These are phyloP conservation scores for Procambarus virginalis DNA, from an alignment of 1,140 invertebrate species.

Conservation along the genomic window DNA sequence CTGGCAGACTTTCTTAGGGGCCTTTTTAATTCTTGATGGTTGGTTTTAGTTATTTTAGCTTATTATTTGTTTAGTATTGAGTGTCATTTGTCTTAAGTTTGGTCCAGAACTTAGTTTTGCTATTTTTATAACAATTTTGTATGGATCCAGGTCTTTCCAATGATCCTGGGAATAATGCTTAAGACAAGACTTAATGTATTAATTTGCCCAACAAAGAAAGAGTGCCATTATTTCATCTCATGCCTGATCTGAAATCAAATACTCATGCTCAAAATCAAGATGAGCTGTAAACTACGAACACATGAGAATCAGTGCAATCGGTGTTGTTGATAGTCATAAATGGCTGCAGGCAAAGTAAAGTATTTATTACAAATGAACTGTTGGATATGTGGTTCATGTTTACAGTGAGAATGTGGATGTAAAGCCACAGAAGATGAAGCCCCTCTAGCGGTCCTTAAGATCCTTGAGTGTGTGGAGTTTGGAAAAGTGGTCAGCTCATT, in stretches of 20 bases:
- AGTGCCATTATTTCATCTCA: slow-evolving; percentile 55
- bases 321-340: slow-evolving; percentile 18
- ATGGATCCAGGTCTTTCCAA: slow-evolving; percentile 38
- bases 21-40: slow-evolving; percentile 68
- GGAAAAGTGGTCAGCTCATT: slow-evolving; percentile 65
- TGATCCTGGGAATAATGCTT: slow-evolving; percentile 15
- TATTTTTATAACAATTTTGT: slow-evolving; percentile 51
- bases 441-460: slow-evolving; percentile 25
- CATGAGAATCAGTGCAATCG: slow-evolving; percentile 11
- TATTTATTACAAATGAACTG: slow-evolving; percentile 13
- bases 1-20: slow-evolving; percentile 64
- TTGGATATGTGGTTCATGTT: slow-evolving; percentile 23
- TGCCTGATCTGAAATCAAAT: slow-evolving; percentile 62
- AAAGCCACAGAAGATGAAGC: slow-evolving; percentile 18
- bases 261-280: slow-evolving; percentile 62
- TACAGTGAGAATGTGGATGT: slow-evolving; percentile 6
- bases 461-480: slow-evolving; percentile 53
- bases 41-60: slow-evolving; percentile 62
- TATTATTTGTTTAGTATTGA: slow-evolving; percentile 65
- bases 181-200: slow-evolving; percentile 22
- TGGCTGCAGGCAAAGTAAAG: slow-evolving; percentile 13
- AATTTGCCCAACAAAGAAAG: slow-evolving; percentile 34
- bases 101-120: slow-evolving; percentile 21
- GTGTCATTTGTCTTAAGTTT: slow-evolving; percentile 53
- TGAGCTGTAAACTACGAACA: slow-evolving; percentile 44